phyloP scores from a whole-genome alignment of 2,888 invertebrate genomes.

The Steromphala cineraria region DNA sequence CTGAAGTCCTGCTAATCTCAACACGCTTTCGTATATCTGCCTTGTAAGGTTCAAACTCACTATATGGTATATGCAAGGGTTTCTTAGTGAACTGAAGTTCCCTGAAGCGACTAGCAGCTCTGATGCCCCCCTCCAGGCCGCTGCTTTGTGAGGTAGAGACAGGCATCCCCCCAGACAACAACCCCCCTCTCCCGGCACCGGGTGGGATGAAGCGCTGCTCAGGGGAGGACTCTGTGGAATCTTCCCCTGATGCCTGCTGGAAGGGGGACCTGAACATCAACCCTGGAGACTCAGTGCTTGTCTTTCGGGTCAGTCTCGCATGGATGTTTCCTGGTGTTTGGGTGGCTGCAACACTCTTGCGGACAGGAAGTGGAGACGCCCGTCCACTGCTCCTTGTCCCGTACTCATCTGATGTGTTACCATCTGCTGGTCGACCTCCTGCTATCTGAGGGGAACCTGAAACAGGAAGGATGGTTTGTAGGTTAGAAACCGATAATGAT shows the following conservation, averaged over 20 bases:
- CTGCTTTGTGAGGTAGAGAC: constrained; percentile 57
- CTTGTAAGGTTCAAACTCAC: constrained; percentile 72
- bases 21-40: constrained; percentile 64
- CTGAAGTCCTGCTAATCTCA: constrained; percentile 54
- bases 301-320: constrained; percentile 46
- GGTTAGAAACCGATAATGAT: too few relatives aligned
- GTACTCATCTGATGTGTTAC: constrained; percentile 37
- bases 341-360: constrained; percentile 55
- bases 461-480: constrained; percentile 26
- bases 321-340: constrained; percentile 58
- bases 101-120: constrained; percentile 57
- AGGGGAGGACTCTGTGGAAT: constrained; percentile 31
- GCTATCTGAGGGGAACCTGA: constrained; percentile 42
- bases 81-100: constrained; percentile 71
- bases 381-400: constrained; percentile 31
- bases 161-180: constrained; percentile 36
- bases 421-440: constrained; percentile 31
- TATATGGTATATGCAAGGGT: constrained; percentile 72
- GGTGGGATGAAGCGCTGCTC: constrained; percentile 23
- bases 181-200: constrained; percentile 22
- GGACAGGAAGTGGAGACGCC: constrained; percentile 55
- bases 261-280: constrained; percentile 29
- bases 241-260: constrained; percentile 29
- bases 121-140: constrained; percentile 55
- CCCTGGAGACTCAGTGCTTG: constrained; percentile 33